Evolutionary conservation across 2,797 vertebrate genomes (phyloP), one percentile per base, ranked within the genome.

Genomic region (Pangasius djambal): DNA sequence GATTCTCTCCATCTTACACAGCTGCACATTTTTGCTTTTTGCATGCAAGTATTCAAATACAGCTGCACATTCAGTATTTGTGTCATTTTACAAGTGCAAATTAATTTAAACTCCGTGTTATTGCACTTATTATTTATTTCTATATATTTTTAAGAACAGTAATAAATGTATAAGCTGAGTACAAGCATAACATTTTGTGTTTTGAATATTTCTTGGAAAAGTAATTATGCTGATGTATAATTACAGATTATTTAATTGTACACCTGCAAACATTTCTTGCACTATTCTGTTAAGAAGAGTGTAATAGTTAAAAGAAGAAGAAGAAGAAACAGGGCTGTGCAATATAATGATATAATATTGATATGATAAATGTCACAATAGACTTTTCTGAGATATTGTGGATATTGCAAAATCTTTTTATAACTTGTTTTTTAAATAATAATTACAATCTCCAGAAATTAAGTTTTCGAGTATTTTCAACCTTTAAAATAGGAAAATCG

Each of bases 51-150:
- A 48, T 83, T 83, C 28, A 63, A 83, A 82, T 15, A 6, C 31
- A 37, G 79, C 9, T 61, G 2, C 55, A 83, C 20, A 28, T 83
- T 50, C 28, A 85, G n/a, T 85, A 37, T 65, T 31, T 25, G 40
- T 31, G n/a, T 85, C 65, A 55, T 69, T 70, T 69, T 50, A 50
- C 40, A 84, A 31, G 12, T 65, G 15, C 40, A 69, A 67, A 67
- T 1, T 55, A 6, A 6, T 52, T 69, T 67, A 0, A 69, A 69
- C n/a, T n/a, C 2, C 31, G 15, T 59, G 22, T 20, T 78, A 48
- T 15, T 79, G 75, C 75, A 67, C 61, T 48, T 79, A 52, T 40
- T 87, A 75, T 90, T 74, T 90, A 88, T 88, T 72, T 28, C 16
- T 86, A 88, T 85, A 55, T 85, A 59, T 88, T 28, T 59, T 34